Base-by-base conservation (phyloP, 2,888 invertebrate genomes). In the Andricus quercusramuli region DNA sequence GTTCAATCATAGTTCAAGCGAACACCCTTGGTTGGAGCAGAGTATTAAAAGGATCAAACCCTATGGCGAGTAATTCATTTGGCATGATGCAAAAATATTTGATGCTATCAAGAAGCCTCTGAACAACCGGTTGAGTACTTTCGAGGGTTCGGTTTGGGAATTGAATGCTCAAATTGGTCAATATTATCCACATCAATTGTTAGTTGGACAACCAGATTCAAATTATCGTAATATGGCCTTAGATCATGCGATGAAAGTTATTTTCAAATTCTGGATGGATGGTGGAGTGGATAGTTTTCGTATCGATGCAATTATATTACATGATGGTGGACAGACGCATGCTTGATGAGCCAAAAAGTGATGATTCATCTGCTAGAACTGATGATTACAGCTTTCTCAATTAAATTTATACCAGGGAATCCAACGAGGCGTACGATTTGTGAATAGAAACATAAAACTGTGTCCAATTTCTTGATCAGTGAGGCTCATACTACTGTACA, bases 11-110 rank as follows among this genome's bases (percentile, higher is more conserved):
- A 95, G 96, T 0, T 97, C 97, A 83, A 95, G 96, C 74, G 93
- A 96, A 84, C 96, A 97, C 74, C 94, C 95, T 2, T 99, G 98
- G 96, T 99, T 99, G 92, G 90, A 92, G 37, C 94, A 95, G 78
- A 98, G 98, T 0, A 94, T 95, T 3, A 93, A 94, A 0, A 92
- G 93, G 1, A 94, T 94, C 77, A 93, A 94, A 0, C 94, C 94
- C 0, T 98, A 95, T 88, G 95, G 94, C 59, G 95, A 97, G 87
- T 97, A 94, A 89, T 97, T 97, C 90, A 92, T 97, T 0, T 97
- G 97, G 97, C 94, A 94, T 59, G 94, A 96, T 67, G 95, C 94
- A 0, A 94, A 93, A 79, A 89, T 92, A 1, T 87, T 88, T 0
- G 90, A 90, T 32, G 89, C 89, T 1, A 88, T 81, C 0, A 86